phyloP scores from a whole-genome alignment of 2,797 vertebrate species.

The Miichthys miiuy region DNA sequence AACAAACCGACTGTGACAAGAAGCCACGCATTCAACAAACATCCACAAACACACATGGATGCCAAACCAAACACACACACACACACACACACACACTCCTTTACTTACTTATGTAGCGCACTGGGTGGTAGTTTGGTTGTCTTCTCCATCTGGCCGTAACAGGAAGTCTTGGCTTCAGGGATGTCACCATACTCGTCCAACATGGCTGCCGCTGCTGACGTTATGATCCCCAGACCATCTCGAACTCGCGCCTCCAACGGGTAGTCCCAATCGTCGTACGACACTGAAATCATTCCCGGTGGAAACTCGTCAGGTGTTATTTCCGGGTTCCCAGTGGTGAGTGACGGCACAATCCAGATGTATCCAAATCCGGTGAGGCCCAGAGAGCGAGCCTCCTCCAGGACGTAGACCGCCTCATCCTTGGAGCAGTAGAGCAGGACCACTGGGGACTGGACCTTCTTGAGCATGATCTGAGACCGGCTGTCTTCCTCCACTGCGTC shows the following conservation, averaged over 20 bases:
- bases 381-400: constrained; percentile 95
- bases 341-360: constrained; percentile 98
- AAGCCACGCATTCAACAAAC: constrained; percentile 34
- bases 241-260: constrained; percentile 91
- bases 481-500: constrained; percentile 94
- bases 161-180: constrained; percentile 94
- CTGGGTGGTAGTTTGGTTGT: constrained; percentile 88
- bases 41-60: not conserved
- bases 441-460: constrained; percentile 97
- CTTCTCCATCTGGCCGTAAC: constrained; percentile 92
- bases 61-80: not conserved
- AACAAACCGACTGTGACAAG: constrained; percentile 31
- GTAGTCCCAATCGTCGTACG: constrained; percentile 99
- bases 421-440: constrained; percentile 97
- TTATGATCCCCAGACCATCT: constrained; percentile 97
- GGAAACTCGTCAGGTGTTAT: constrained; percentile 93
- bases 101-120: constrained; percentile 93
- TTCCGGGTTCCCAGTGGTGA: constrained; percentile 94
- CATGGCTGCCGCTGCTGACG: constrained; percentile 94
- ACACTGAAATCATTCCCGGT: constrained; percentile 95
- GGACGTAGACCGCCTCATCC: constrained; percentile 93
- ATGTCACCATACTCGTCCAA: constrained; percentile 94
- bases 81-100: constrained; percentile 1
- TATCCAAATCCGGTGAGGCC: constrained; percentile 96
- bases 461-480: constrained; percentile 94